Conservation (phyloP, 2,888 invertebrate genomes). For the Rhopalosiphum nymphaeae region DNA sequence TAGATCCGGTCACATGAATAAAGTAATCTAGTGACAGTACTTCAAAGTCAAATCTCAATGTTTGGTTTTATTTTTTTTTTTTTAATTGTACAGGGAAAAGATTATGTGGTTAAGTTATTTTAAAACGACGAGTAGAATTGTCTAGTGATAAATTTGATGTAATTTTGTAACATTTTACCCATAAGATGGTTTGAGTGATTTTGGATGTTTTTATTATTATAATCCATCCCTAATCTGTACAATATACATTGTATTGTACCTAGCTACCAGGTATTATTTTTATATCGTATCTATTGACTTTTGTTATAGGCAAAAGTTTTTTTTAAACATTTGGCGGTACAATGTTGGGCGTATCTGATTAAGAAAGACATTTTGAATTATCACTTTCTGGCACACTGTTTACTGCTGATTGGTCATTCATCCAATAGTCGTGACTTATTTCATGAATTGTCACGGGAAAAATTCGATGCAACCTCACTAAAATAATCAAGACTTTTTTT, state of each 20-base stretch:
- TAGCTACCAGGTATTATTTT: neutral
- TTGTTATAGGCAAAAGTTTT: neutral
- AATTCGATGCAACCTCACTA: slow-evolving; percentile 53
- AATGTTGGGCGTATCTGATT: slow-evolving; percentile 54
- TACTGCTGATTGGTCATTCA: slow-evolving; percentile 60
- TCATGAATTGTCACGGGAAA: slow-evolving; percentile 62
- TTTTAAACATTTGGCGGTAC: slow-evolving; percentile 44
- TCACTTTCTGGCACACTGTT: slow-evolving; percentile 58
- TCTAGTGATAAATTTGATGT: too few species aligned
- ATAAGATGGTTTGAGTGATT: neutral
- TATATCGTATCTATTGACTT: neutral
- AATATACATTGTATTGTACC: neutral
- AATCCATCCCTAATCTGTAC: neutral
- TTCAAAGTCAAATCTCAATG: too few species aligned
- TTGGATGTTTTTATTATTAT: neutral
- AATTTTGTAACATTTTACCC: neutral
- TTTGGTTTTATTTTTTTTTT: too few species aligned
- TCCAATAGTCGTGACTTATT: slow-evolving; percentile 62
- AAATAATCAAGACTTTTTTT: slow-evolving; percentile 50
- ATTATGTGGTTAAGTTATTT: too few species aligned
- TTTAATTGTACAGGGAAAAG: too few species aligned
- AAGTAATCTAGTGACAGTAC: too few species aligned
- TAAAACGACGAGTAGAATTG: too few species aligned
- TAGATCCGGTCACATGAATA: too few species aligned
- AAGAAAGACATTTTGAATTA: slow-evolving; percentile 57